Percentiles rank a stretch among this genome's conserved stretches.
Conservation (phyloP, 2,797 vertebrate genomes). For the Cheirogaleus major region DNA sequence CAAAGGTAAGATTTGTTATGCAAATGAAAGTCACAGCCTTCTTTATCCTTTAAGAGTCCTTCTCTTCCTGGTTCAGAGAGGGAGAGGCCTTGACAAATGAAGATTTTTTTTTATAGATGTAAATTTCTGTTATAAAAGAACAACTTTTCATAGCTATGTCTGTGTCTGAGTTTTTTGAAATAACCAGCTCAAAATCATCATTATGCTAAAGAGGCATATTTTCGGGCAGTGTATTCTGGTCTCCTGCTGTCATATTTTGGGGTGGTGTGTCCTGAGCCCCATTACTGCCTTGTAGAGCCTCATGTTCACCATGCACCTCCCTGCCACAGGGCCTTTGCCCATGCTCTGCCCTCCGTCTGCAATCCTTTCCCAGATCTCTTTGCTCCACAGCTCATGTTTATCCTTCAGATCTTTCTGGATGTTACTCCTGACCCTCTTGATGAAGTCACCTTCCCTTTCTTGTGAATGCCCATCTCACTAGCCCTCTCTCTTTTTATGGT, state of each 20-base stretch:
- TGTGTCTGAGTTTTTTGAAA: background rate
- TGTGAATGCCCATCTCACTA: background rate
- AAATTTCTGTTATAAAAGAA: background rate
- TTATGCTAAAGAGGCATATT: background rate
- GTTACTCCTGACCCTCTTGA: background rate
- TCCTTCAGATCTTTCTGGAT: background rate
- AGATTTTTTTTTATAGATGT: background rate
- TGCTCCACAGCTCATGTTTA: background rate
- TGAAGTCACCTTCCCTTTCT: background rate
- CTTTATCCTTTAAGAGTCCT: background rate
- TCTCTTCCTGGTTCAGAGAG: background rate
- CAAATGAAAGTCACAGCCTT: background rate
- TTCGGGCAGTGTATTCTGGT: background rate
- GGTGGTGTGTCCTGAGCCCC: background rate
- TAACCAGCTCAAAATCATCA: background rate
- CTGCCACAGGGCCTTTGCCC: background rate
- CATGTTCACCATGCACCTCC: rapidly evolving
- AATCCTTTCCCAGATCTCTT: background rate
- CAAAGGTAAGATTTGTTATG: background rate
- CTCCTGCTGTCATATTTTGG: background rate
- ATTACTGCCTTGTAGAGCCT: background rate
- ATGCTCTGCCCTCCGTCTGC: rapidly evolving
- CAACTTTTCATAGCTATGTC: background rate
- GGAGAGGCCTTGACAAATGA: background rate
- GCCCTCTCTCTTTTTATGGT: background rate